Evolutionary conservation across 1,140 invertebrate species (phyloP), one percentile per base, ranked within the genome.

Genomic region (Bombus fervidus): DNA sequence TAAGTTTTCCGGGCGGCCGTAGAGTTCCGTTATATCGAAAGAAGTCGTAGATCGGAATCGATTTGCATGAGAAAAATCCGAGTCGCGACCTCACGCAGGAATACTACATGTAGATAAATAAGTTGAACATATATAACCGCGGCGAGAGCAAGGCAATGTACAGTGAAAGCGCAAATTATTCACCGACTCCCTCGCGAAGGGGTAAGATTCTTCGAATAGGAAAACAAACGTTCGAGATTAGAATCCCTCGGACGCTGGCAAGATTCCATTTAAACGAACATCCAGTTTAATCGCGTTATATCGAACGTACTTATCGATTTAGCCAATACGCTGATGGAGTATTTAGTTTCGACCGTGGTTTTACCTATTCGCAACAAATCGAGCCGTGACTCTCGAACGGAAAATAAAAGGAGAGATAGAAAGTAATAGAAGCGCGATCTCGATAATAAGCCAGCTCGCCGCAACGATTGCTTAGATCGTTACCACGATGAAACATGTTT

Each of bases 401-500:
- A 22, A 22, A 53, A 53, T 22, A 18, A 53, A 53, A 22, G 47
- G 47, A 53, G 18, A 53, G 18, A 53, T 53, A 22, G 47, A 53
- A 53, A 53, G 18, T 53, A 53, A 53, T 22, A 53, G 18, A 53
- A 28, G 73, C 41, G 73, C 34, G 73, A 68, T 68, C 34, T 53
- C 25, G 31, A 39, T 47, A 34, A 75, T 8, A 59, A 82, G 62
- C 64, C 59, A 8, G 25, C 41, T 74, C 22, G 64, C 41, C 64
- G 83, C 69, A 39, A n/a, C 43, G 37, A 39, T 81, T 57, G 41
- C 80, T 41, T n/a, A 18, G 34, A 66, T 37, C n/a, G 37, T 41
- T 28, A 80, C 37, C 28, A 28, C 41, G 47, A 77, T 18, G 84
- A 82, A 87, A 87, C 86, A 81, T 79, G 78, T 90, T 90, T 90